These are phyloP conservation scores for Chaunax sp. DNA, from an alignment of 2,797 vertebrate genomes.

Conservation along the genomic window DNA sequence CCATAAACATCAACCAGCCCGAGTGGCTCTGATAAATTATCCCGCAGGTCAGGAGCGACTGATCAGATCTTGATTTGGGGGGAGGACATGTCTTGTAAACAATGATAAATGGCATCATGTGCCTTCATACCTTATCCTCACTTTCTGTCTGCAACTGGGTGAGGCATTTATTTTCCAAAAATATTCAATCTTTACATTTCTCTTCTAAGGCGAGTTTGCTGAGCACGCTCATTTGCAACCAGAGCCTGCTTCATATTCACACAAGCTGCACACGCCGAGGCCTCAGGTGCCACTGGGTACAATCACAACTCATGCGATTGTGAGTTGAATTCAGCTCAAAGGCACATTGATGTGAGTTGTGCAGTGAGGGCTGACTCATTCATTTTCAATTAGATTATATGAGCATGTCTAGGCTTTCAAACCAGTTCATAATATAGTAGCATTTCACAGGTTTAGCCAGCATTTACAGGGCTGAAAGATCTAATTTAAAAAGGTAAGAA, in stretches of 20 bases:
- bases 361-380: not conserved
- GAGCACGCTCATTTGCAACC: slow-evolving; percentile 27
- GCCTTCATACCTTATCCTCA: slow-evolving; percentile 45
- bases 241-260: slow-evolving; percentile 30
- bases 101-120: slow-evolving; percentile 54
- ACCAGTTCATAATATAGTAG: not conserved
- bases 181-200: slow-evolving; percentile 20
- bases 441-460: slow-evolving; percentile 3
- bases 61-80: slow-evolving; percentile 66
- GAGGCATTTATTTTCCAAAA: slow-evolving; percentile 25
- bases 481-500: not conserved
- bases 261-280: slow-evolving; percentile 3
- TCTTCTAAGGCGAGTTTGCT: slow-evolving; percentile 17
- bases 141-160: slow-evolving; percentile 34
- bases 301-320: slow-evolving; percentile 1
- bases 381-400: not conserved
- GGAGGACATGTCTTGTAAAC: slow-evolving; percentile 66
- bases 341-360: slow-evolving; percentile 14
- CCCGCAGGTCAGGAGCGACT: slow-evolving; percentile 62
- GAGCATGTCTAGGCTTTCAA: not conserved
- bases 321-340: slow-evolving; percentile 26
- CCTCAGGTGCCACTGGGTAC: slow-evolving; percentile 22
- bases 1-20: slow-evolving; percentile 66
- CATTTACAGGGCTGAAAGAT: not conserved
- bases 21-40: slow-evolving; percentile 64